These are phyloP conservation scores for Pseudachorutes palmiensis DNA, from an alignment of 1,140 invertebrate species.

Conservation along the genomic window DNA sequence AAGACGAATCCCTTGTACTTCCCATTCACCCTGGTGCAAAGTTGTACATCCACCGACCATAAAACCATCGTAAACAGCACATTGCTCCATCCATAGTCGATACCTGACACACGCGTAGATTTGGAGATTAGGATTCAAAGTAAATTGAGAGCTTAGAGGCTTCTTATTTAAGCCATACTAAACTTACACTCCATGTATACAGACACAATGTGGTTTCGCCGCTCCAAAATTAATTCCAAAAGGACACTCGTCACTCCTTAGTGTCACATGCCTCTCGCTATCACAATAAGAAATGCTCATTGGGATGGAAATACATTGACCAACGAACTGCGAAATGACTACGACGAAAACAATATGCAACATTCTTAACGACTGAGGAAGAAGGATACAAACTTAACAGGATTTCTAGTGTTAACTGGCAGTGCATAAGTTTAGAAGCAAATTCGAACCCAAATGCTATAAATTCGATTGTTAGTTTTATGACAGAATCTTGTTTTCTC, in stretches of 20 bases:
- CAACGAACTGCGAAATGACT: no score
- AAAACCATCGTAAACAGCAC: conserved; percentile 24
- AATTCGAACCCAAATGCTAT: no score
- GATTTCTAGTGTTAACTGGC: no score
- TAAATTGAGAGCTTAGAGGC: no score
- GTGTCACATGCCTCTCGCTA: not conserved
- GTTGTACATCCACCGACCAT: conserved; percentile 14
- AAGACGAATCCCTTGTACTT: not conserved
- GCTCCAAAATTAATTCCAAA: conserved; percentile 21
- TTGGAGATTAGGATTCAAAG: no score
- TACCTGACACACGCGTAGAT: conserved; percentile 22
- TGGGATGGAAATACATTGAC: not conserved
- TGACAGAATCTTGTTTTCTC: no score
- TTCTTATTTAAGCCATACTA: not conserved
- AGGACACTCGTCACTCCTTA: conserved; percentile 15
- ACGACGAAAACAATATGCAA: no score
- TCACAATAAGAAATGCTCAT: conserved; percentile 22
- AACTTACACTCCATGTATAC: conserved; percentile 20
- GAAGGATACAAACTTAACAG: no score
- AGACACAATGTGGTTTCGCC: conserved; percentile 17
- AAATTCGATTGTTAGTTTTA: no score
- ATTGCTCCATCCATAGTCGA: conserved; percentile 26
- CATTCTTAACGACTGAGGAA: no score
- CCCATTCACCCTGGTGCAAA: not conserved
- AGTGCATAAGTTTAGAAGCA: no score